Evolutionary conservation across 2,113 vertebrate genomes (phyloP).

Genomic region (Sialia sialis): DNA sequence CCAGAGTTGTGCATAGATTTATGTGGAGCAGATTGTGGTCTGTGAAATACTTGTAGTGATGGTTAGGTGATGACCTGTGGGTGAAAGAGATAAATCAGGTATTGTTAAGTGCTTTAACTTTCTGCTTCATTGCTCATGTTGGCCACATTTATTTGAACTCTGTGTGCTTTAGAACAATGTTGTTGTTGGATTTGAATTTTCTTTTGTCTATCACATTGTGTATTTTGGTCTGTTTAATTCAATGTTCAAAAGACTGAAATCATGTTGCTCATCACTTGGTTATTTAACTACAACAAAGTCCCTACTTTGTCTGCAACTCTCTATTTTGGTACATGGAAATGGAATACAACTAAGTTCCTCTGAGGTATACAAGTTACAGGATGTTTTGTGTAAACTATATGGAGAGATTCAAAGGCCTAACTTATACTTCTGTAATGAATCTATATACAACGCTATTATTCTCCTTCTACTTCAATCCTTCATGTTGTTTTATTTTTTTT

Average conservation of each 20-base stretch:
- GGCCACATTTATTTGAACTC: neutral
- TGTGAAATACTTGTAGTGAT: neutral
- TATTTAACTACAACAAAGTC: neutral
- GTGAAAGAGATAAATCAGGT: neutral
- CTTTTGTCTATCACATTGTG: neutral
- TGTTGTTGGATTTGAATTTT: neutral
- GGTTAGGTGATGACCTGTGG: neutral
- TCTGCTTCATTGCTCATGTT: neutral
- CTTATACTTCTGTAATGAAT: neutral
- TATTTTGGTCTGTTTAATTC: neutral
- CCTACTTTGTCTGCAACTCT: neutral
- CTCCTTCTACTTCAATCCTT: neutral
- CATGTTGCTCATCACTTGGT: rapidly evolving
- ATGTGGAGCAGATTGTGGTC: neutral
- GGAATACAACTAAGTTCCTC: neutral
- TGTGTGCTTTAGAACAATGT: neutral
- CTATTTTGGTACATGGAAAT: neutral
- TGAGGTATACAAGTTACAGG: neutral
- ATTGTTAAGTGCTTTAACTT: neutral
- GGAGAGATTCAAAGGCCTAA: neutral
- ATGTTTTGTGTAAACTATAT: neutral
- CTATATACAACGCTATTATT: neutral
- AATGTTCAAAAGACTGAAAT: neutral
- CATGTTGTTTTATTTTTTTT: neutral
- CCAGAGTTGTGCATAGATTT: neutral